Evolutionary conservation across 2,113 vertebrate genomes (phyloP).

Genomic region (Tragelaphus buxtoni): DNA sequence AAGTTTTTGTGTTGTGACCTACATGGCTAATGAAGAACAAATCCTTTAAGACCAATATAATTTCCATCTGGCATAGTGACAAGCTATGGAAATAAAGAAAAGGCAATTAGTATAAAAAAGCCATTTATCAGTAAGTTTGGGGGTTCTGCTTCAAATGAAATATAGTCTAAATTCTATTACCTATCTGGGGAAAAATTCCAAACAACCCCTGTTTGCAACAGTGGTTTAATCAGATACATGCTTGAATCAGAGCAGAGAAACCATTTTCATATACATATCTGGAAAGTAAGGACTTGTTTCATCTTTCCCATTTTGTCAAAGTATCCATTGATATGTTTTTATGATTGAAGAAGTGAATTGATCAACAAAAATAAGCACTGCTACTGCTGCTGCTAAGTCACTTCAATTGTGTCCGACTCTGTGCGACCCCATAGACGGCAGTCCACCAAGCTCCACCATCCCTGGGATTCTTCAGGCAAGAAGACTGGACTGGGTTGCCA

Average conservation of each 20-base stretch:
- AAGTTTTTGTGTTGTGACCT: constrained; percentile 39
- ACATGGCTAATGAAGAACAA: constrained; percentile 44
- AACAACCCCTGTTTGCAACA: not conserved
- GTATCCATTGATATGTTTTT: not conserved
- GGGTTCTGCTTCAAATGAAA: constrained; percentile 20
- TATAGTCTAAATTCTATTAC: not conserved
- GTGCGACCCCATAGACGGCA: no score
- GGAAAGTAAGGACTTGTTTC: not conserved
- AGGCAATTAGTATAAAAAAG: constrained; percentile 49
- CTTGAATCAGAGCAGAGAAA: not conserved
- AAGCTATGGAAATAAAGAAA: constrained; percentile 41
- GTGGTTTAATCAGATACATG: not conserved
- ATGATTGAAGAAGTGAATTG: not conserved
- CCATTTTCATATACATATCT: not conserved
- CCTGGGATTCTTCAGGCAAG: no score
- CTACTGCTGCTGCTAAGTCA: no score
- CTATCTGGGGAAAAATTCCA: not conserved
- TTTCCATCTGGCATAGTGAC: constrained; percentile 39
- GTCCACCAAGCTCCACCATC: no score
- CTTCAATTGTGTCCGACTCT: no score
- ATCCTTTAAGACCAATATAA: constrained; percentile 60
- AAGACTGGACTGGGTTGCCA: no score
- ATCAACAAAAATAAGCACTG: not conserved
- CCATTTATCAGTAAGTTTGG: constrained; percentile 28
- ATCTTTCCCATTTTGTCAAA: not conserved